Conservation (phyloP, 2,888 invertebrate species). For the Deroplatys truncata region DNA sequence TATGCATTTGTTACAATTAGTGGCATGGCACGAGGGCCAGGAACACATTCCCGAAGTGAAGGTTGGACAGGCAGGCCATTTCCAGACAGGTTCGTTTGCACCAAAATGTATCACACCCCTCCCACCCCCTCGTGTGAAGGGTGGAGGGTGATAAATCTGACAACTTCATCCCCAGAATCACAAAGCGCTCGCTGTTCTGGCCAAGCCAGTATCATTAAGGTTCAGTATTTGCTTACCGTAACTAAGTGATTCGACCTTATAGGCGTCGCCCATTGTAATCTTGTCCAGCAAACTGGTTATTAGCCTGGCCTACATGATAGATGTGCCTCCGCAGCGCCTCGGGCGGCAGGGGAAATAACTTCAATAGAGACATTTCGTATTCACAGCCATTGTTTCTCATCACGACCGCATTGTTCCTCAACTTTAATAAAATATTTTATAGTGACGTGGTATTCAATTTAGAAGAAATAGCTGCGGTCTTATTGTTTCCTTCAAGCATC, state of each 20-base stretch:
- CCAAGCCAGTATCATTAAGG: conserved; percentile 18
- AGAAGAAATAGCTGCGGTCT: background rate
- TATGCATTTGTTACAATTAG: no score
- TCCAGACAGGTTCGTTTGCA: background rate
- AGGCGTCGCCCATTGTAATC: conserved; percentile 25
- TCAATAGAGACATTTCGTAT: conserved; percentile 25
- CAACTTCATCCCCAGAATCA: background rate
- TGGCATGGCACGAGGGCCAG: no score
- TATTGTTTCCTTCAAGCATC: background rate
- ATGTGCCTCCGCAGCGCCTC: conserved; percentile 18
- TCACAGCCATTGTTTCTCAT: background rate
- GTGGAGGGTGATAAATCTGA: background rate
- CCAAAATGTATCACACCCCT: background rate
- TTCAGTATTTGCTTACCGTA: conserved; percentile 27
- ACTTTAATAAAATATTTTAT: background rate
- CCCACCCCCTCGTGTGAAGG: background rate
- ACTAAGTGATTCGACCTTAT: conserved; percentile 28
- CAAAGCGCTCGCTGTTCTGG: no score
- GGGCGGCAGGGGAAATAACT: conserved; percentile 20
- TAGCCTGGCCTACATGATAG: conserved; percentile 25
- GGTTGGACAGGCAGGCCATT: background rate
- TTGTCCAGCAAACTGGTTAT: conserved; percentile 24
- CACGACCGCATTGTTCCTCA: background rate
- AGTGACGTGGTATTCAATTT: background rate
- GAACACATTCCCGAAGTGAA: no score